A percentile compares a stretch with the other conserved stretches of the same genome.
Conservation (phyloP, 2,113 vertebrate genomes). For the Cheirogaleus medius region DNA sequence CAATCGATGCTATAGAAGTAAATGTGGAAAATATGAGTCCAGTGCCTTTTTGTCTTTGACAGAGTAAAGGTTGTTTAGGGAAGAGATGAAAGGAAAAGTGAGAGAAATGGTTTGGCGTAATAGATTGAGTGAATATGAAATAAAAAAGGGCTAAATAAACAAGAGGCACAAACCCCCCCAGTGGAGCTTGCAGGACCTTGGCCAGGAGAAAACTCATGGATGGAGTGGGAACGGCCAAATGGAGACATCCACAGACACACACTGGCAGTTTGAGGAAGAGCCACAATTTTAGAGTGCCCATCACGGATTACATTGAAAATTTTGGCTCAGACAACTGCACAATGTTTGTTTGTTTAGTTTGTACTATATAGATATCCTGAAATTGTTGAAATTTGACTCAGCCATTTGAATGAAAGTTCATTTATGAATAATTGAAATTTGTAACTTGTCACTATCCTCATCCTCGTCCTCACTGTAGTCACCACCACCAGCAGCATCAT, state of each 20-base stretch:
- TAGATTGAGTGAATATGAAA: neutral
- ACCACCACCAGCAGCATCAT: neutral
- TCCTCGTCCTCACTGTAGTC: accelerated
- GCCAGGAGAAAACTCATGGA: too few relatives aligned
- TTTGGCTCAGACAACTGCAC: neutral
- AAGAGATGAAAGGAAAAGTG: neutral
- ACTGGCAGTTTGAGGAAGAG: neutral
- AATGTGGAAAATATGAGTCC: neutral
- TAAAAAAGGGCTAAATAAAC: neutral
- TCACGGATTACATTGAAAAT: neutral
- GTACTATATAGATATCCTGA: neutral
- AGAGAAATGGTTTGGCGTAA: neutral
- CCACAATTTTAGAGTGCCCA: neutral
- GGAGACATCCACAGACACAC: too few relatives aligned
- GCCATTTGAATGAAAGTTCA: neutral
- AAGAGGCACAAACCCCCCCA: neutral
- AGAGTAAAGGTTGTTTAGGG: neutral
- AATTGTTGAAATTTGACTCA: neutral
- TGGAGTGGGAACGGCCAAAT: neutral
- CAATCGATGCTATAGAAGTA: neutral
- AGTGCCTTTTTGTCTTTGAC: neutral
- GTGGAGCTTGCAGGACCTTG: accelerated
- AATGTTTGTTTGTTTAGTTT: neutral
- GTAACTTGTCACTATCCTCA: neutral
- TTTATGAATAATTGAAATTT: neutral